A percentile compares a stretch with the other conserved stretches of the same genome.
Evolutionary conservation across 2,797 vertebrate genomes (phyloP).

Genomic region (Hyperoplus immaculatus): DNA sequence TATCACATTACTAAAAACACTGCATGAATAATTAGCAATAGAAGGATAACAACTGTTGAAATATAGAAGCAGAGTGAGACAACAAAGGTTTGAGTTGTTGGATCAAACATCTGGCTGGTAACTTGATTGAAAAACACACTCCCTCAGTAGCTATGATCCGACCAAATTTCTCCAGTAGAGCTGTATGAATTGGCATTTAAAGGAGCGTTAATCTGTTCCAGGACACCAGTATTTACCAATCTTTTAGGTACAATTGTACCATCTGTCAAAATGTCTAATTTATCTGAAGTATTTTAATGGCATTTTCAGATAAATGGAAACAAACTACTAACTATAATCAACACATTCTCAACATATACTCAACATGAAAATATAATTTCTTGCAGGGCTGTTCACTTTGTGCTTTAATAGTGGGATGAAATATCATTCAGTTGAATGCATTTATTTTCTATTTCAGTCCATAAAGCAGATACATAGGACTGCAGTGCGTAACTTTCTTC

Average conservation of each 20-base stretch:
- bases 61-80: neutral
- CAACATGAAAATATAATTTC: too few relatives aligned
- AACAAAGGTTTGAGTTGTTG: neutral
- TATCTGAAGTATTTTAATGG: too few relatives aligned
- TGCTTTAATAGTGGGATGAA: too few relatives aligned
- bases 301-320: too few relatives aligned
- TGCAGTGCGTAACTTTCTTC: neutral
- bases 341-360: too few relatives aligned
- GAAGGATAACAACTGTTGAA: neutral
- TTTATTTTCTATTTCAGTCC: constrained; percentile 5
- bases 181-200: neutral
- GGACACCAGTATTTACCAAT: neutral
- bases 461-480: neutral
- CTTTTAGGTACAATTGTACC: neutral
- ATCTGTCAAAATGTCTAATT: neutral
- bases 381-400: too few relatives aligned
- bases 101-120: neutral
- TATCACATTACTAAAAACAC: neutral
- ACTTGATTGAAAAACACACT: neutral
- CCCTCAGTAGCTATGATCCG: neutral
- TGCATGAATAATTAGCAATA: neutral
- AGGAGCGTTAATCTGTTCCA: neutral
- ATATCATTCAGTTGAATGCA: neutral
- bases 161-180: neutral
- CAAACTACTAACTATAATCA: too few relatives aligned